A percentile compares a stretch with the other conserved stretches of the same genome.
These are phyloP conservation scores for Graphium colonna DNA, from an alignment of 2,888 invertebrate genomes.

Conservation along the genomic window DNA sequence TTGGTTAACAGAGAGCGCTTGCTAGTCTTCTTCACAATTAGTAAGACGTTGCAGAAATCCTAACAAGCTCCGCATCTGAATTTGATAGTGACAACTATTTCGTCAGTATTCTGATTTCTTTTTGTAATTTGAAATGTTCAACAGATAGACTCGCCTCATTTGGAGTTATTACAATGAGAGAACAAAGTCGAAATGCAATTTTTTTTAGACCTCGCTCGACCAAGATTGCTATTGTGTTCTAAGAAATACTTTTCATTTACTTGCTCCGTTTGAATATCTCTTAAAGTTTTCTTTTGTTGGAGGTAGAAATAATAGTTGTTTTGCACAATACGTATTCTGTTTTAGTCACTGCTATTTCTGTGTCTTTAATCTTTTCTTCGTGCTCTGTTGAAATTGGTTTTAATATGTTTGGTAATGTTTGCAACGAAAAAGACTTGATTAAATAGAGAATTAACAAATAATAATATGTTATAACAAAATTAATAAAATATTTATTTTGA, in stretches of 20 bases:
- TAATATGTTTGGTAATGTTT: background rate
- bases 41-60: conserved; percentile 60
- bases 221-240: conserved; percentile 22
- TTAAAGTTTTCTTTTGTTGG: conserved; percentile 18
- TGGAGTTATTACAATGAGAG: conserved; percentile 26
- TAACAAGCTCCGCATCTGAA: conserved; percentile 34
- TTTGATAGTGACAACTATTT: conserved; percentile 25
- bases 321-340: conserved; percentile 11
- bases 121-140: conserved; percentile 22
- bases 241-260: conserved; percentile 19
- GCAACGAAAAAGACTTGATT: too few relatives aligned
- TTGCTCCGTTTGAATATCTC: conserved; percentile 18
- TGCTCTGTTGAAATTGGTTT: background rate
- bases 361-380: too few relatives aligned
- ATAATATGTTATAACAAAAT: too few relatives aligned
- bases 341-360: conserved; percentile 2
- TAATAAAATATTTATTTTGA: too few relatives aligned
- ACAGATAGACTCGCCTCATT: conserved; percentile 27
- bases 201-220: conserved; percentile 16
- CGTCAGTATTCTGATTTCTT: conserved; percentile 18
- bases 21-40: conserved; percentile 56
- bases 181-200: conserved; percentile 22
- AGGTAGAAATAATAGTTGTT: conserved; percentile 13
- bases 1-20: conserved; percentile 64
- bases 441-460: too few relatives aligned